Conservation (phyloP, 2,888 invertebrate species). For the Machimus atricapillus region DNA sequence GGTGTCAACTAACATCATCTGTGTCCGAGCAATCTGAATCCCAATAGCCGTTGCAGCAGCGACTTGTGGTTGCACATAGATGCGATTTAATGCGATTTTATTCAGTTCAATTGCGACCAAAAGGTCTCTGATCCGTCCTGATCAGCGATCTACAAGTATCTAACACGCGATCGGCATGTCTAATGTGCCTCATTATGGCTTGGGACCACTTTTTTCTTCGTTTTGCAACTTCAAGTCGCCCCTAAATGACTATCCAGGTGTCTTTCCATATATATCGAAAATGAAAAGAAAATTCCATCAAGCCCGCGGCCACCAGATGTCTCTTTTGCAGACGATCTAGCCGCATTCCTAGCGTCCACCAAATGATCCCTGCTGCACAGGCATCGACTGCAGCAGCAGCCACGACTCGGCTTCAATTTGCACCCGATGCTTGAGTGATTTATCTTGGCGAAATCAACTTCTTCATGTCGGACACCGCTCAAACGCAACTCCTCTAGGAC, state of each 20-base stretch:
- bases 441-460: conserved; percentile 39
- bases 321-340: conserved; percentile 39
- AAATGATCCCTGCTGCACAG: neutral
- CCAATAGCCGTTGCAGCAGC: neutral
- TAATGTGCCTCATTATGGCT: conserved; percentile 26
- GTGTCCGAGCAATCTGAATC: neutral
- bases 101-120: conserved; percentile 14
- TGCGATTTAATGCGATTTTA: neutral
- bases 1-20: conserved; percentile 15
- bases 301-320: conserved; percentile 37
- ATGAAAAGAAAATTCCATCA: conserved; percentile 20
- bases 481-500: conserved; percentile 31
- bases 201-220: conserved; percentile 5
- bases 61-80: neutral
- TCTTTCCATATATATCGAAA: conserved; percentile 27
- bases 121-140: conserved; percentile 24
- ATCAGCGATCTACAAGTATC: conserved; percentile 32
- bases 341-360: conserved; percentile 12
- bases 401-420: conserved; percentile 28
- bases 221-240: conserved; percentile 8
- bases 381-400: neutral
- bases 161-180: conserved; percentile 39
- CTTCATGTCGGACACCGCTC: neutral
- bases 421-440: conserved; percentile 33
- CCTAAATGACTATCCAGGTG: conserved; percentile 34